A percentile compares a stretch with the other conserved stretches of the same genome.
Evolutionary conservation across 2,888 invertebrate genomes (phyloP).

Genomic region (Mimumesa dahlbomi): DNA sequence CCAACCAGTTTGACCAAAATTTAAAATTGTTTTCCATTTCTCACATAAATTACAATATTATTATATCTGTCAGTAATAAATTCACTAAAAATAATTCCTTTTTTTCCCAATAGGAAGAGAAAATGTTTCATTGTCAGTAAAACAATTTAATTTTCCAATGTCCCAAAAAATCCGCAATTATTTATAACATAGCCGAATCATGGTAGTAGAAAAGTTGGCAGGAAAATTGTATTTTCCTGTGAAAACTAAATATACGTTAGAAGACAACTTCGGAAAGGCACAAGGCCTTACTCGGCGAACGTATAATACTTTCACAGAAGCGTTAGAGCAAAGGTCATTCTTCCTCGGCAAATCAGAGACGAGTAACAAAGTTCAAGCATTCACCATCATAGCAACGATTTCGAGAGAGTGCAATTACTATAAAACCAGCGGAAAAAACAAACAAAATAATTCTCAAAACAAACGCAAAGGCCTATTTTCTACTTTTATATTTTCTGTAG

Average conservation of each 20-base stretch:
- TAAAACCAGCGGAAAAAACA: constrained; percentile 12
- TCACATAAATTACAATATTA: no score
- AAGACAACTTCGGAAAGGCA: constrained; percentile 45
- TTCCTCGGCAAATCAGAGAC: constrained; percentile 60
- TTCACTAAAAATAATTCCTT: no score
- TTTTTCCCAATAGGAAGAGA: no score
- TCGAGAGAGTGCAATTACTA: constrained; percentile 40
- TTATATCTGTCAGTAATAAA: no score
- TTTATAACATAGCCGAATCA: no score
- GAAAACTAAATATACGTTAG: constrained; percentile 41
- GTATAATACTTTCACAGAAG: constrained; percentile 71
- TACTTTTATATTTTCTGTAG: neutral
- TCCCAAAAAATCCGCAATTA: no score
- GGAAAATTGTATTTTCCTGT: constrained; percentile 18
- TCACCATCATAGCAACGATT: constrained; percentile 70
- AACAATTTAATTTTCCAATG: no score
- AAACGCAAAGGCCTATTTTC: neutral
- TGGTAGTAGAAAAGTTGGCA: constrained; percentile 1
- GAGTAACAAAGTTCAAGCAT: constrained; percentile 75
- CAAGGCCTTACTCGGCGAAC: constrained; percentile 54
- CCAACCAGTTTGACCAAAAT: no score
- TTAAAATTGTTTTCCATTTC: no score
- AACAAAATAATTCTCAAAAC: neutral
- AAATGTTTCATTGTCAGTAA: no score
- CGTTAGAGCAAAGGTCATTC: constrained; percentile 73